These are phyloP conservation scores for Zaprionus ornatus DNA, from an alignment of 1,140 invertebrate species.

Conservation along the genomic window DNA sequence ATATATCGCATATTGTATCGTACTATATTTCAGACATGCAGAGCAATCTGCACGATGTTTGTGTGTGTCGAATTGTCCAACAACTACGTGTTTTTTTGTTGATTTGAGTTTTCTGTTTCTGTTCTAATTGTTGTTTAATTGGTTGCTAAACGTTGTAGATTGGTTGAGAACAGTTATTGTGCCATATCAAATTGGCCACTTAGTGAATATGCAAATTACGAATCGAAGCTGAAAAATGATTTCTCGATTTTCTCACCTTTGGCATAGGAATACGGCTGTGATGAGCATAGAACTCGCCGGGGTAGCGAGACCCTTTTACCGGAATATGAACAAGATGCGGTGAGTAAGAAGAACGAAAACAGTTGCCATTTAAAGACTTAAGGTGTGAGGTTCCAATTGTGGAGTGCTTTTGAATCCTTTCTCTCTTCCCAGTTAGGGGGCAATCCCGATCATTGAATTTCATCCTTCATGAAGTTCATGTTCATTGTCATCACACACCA, in stretches of 20 bases:
- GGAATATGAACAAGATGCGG: conserved; percentile 88
- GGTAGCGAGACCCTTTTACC: conserved; percentile 88
- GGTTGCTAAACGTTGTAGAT: conserved; percentile 67
- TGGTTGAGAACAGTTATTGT: conserved; percentile 18
- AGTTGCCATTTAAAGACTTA: not conserved
- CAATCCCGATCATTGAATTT: not conserved
- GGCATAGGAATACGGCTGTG: conserved; percentile 85
- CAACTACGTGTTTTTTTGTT: conserved; percentile 31
- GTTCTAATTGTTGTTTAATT: conserved; percentile 54
- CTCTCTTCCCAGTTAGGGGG: not conserved
- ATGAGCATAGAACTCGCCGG: conserved; percentile 87
- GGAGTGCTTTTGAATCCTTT: conserved; percentile 11
- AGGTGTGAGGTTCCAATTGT: not conserved
- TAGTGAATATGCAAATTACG: conserved; percentile 16
- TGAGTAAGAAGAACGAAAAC: conserved; percentile 84
- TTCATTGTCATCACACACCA: conserved; percentile 38
- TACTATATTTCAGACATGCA: not conserved
- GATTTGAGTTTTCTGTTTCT: conserved; percentile 39
- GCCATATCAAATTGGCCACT: conserved; percentile 24
- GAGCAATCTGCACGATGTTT: conserved; percentile 34
- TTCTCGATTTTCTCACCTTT: conserved; percentile 60
- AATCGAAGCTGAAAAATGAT: conserved; percentile 39
- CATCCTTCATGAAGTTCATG: conserved; percentile 15
- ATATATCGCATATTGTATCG: not conserved
- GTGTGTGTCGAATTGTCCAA: conserved; percentile 21